These are phyloP conservation scores for Stegostoma tigrinum DNA, from an alignment of 2,113 vertebrate genomes.

Conservation along the genomic window DNA sequence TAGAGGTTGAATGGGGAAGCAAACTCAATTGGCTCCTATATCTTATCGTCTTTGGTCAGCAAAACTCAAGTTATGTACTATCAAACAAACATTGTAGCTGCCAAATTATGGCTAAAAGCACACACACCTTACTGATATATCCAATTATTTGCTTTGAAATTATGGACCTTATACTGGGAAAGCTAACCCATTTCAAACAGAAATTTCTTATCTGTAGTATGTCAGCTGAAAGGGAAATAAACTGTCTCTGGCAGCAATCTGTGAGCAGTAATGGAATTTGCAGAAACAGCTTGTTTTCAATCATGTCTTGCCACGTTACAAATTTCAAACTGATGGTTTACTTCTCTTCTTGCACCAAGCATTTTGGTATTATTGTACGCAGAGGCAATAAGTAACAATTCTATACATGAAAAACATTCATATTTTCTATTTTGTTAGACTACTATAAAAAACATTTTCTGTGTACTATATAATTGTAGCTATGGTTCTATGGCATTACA, in stretches of 20 bases:
- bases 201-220: slow-evolving; percentile 12
- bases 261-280: slow-evolving; percentile 13
- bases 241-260: background rate
- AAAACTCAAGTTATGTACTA: no score
- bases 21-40: no score
- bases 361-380: background rate
- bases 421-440: background rate
- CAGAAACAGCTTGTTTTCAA: background rate
- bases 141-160: background rate
- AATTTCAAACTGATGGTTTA: background rate
- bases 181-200: background rate
- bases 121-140: background rate
- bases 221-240: background rate
- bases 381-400: background rate
- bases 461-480: background rate
- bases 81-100: background rate
- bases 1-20: no score
- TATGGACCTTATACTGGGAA: background rate
- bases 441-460: background rate
- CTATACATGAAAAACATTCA: background rate
- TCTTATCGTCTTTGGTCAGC: no score
- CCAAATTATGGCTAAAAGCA: background rate
- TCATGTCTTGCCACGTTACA: slow-evolving; percentile 18
- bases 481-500: background rate
- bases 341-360: background rate